Evolutionary conservation across 2,797 vertebrate species (phyloP).

Genomic region (Psittacula derbiana): DNA sequence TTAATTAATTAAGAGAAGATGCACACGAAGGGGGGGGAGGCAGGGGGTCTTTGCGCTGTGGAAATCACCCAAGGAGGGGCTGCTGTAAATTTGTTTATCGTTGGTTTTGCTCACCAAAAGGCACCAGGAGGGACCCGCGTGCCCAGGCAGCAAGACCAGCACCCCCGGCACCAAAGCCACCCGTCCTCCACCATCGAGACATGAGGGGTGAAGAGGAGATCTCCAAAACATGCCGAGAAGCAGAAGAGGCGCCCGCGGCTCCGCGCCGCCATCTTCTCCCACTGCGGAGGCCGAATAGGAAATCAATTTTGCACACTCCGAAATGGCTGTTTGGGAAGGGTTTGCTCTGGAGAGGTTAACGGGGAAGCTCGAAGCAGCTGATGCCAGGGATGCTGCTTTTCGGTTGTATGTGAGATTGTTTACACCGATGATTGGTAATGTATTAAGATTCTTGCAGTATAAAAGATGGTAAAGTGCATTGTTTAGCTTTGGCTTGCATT

Average conservation of each 20-base stretch:
- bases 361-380: neutral
- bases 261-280: slow-evolving; percentile 52
- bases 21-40: neutral
- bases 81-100: neutral
- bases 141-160: neutral
- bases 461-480: neutral
- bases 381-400: neutral
- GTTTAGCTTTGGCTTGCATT: neutral
- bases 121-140: accelerated
- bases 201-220: neutral
- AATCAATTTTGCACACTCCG: neutral
- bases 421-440: neutral
- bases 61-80: neutral
- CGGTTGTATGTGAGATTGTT: neutral
- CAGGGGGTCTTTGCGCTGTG: neutral
- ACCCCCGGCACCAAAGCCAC: neutral
- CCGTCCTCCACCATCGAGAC: neutral
- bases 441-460: neutral
- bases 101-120: neutral
- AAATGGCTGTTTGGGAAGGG: slow-evolving; percentile 9
- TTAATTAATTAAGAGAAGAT: slow-evolving; percentile 70
- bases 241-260: neutral
- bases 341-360: neutral
- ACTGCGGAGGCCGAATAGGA: neutral
- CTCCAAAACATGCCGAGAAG: neutral